Percentiles rank a stretch among this genome's conserved stretches.
Evolutionary conservation across 92 coral and sea anemone species (phyloP).

Genomic region (Bergia puertoricense): DNA sequence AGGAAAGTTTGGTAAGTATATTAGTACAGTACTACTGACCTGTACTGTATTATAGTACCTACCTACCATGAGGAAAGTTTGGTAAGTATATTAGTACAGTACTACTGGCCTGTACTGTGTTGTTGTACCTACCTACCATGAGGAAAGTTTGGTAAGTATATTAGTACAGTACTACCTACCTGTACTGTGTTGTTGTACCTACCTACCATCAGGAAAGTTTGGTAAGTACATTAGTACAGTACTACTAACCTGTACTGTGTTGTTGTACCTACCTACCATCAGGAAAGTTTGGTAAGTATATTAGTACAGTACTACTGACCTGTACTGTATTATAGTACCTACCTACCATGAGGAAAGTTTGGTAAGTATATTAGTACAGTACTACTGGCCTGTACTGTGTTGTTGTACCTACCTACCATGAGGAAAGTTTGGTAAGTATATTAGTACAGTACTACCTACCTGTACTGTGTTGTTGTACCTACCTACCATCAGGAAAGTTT

Average conservation of each 20-base stretch:
- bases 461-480: not conserved
- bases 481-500: conserved; percentile 73
- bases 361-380: too few species aligned
- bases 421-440: conserved; percentile 45
- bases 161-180: too few species aligned
- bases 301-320: too few species aligned
- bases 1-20: conserved; percentile 82
- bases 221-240: conserved; percentile 55
- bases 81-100: conserved; percentile 55
- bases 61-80: conserved; percentile 88
- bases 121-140: conserved; percentile 94
- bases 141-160: conserved; percentile 82
- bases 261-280: conserved; percentile 53
- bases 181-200: conserved; percentile 89
- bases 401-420: conserved; percentile 53
- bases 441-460: too few species aligned
- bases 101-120: conserved; percentile 53
- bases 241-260: not conserved
- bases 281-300: conserved; percentile 46
- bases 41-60: conserved; percentile 89
- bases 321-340: not conserved
- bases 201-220: conserved; percentile 88
- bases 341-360: conserved; percentile 74
- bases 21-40: too few species aligned
- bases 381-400: not conserved